Evolutionary conservation across 2,797 vertebrate genomes (phyloP).

Genomic region (Malurus leucopterus): DNA sequence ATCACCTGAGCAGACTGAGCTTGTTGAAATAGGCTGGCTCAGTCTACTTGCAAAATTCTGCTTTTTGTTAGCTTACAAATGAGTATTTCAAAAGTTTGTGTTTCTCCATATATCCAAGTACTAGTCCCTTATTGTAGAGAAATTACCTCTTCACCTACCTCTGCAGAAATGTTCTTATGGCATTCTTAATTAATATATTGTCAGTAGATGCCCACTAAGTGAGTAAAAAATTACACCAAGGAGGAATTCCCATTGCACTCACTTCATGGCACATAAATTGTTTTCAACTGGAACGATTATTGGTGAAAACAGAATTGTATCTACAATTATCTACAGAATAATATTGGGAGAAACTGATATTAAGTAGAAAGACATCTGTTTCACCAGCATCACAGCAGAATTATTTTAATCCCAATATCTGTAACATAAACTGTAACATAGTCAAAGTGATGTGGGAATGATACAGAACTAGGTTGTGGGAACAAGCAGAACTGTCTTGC

Average conservation of each 20-base stretch:
- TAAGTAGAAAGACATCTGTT: background rate
- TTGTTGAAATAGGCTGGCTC: background rate
- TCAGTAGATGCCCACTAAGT: background rate
- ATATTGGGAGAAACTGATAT: background rate
- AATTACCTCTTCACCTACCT: background rate
- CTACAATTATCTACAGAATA: background rate
- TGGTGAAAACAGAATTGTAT: background rate
- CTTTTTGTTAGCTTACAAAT: background rate
- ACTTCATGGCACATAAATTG: background rate
- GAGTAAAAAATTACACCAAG: background rate
- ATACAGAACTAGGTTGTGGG: background rate
- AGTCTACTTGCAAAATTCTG: background rate
- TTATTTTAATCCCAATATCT: background rate
- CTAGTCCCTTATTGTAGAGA: background rate
- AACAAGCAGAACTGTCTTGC: background rate
- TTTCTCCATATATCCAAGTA: background rate
- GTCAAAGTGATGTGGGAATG: background rate
- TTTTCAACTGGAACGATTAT: background rate
- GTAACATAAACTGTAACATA: background rate
- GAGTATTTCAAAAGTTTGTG: background rate
- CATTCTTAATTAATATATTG: background rate
- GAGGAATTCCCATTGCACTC: background rate
- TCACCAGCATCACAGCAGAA: background rate
- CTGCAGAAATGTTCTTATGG: background rate
- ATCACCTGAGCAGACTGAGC: background rate